These are phyloP conservation scores for Ploceus nigricollis DNA, from an alignment of 2,113 vertebrate genomes.

Conservation along the genomic window DNA sequence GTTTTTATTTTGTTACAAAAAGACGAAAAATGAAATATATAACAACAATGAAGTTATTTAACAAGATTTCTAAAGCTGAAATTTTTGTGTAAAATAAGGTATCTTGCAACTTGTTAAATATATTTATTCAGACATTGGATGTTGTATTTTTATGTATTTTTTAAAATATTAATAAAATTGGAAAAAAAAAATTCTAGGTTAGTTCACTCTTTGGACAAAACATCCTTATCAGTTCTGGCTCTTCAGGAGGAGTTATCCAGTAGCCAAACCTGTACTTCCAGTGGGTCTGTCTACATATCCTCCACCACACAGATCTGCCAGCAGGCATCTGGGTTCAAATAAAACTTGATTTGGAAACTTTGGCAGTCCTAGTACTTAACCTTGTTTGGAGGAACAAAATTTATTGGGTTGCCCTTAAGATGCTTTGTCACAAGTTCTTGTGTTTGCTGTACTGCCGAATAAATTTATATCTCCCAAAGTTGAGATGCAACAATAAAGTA, in stretches of 20 bases:
- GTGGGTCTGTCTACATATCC: slow-evolving; percentile 32
- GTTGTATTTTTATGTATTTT: slow-evolving; percentile 95
- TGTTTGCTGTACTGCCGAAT: slow-evolving; percentile 75
- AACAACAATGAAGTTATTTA: slow-evolving; percentile 89
- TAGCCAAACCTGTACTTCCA: slow-evolving; percentile 9
- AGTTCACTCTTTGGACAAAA: slow-evolving; percentile 78
- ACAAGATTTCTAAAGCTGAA: slow-evolving; percentile 92
- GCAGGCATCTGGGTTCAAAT: slow-evolving; percentile 65
- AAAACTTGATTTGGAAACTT: slow-evolving; percentile 63
- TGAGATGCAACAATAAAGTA: slow-evolving; percentile 70
- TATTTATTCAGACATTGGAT: slow-evolving; percentile 96
- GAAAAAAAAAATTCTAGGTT: slow-evolving; percentile 81
- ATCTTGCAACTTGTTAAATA: slow-evolving; percentile 95
- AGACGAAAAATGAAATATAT: slow-evolving; percentile 90
- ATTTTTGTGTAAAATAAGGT: slow-evolving; percentile 93
- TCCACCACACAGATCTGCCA: slow-evolving; percentile 28
- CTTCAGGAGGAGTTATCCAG: slow-evolving; percentile 46
- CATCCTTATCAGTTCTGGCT: slow-evolving; percentile 64
- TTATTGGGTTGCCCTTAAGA: slow-evolving; percentile 68
- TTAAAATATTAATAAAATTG: slow-evolving; percentile 87
- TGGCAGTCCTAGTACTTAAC: slow-evolving; percentile 76
- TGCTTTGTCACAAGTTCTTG: slow-evolving; percentile 66
- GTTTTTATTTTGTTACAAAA: slow-evolving; percentile 99
- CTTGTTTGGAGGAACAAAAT: slow-evolving; percentile 70
- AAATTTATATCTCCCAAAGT: slow-evolving; percentile 72